Evolutionary conservation across 2,113 vertebrate genomes (phyloP).

Genomic region (Phalacrocorax pelagicus): DNA sequence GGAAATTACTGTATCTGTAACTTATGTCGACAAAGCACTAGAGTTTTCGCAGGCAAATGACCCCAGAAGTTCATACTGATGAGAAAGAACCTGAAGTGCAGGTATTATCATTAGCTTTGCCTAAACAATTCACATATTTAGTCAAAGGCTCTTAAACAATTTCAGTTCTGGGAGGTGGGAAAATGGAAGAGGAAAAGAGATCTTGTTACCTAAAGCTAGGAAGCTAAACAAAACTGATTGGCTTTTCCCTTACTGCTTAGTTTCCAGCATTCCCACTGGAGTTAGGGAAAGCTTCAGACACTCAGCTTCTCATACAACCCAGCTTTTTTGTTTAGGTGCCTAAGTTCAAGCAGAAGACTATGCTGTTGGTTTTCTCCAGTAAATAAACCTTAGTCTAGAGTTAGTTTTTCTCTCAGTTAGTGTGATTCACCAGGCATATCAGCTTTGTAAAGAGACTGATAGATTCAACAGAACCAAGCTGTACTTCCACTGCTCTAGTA

Average conservation of each 20-base stretch:
- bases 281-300: neutral
- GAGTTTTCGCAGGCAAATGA: neutral
- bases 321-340: neutral
- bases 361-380: neutral
- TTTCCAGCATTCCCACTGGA: neutral
- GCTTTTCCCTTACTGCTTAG: neutral
- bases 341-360: neutral
- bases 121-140: neutral
- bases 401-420: neutral
- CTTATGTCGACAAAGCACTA: neutral
- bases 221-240: neutral
- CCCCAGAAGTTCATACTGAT: neutral
- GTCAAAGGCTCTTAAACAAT: neutral
- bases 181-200: neutral
- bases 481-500: neutral
- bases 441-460: neutral
- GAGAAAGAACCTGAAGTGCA: neutral
- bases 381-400: neutral
- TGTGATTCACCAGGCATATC: neutral
- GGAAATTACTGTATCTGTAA: neutral
- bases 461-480: neutral
- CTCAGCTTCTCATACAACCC: too few relatives aligned
- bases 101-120: neutral
- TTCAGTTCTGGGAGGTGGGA: neutral
- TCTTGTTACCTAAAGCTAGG: neutral